Percentiles rank a stretch among this genome's conserved stretches.
phyloP scores from a whole-genome alignment of 37 sponge, comb jelly and placozoan genomes.

The Petrosia ficiformis region DNA sequence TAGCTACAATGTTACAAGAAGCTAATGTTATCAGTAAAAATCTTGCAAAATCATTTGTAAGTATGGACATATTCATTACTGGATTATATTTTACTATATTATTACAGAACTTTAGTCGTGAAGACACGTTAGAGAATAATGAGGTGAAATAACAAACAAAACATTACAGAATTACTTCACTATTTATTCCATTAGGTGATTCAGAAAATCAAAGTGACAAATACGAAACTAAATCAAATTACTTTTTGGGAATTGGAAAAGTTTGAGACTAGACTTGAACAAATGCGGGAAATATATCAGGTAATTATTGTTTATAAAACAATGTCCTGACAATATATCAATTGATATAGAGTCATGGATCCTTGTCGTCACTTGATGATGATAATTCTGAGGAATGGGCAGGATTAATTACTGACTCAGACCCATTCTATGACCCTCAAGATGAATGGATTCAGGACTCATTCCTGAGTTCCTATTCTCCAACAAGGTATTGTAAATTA shows the following conservation, averaged over 20 bases:
- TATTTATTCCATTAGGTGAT: background rate
- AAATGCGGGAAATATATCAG: slow-evolving; percentile 84
- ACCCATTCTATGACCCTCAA: slow-evolving; percentile 45
- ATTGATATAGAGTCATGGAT: background rate
- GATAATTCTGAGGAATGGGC: background rate
- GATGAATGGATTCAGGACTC: slow-evolving; percentile 46
- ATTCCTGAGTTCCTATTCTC: slow-evolving; percentile 13
- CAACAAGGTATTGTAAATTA: slow-evolving; percentile 27
- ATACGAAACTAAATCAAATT: slow-evolving; percentile 51
- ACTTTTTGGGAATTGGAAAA: slow-evolving; percentile 71
- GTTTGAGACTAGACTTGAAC: slow-evolving; percentile 76
- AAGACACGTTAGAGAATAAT: slow-evolving; percentile 4
- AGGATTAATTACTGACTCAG: slow-evolving; percentile 4
- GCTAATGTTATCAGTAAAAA: slow-evolving; percentile 67
- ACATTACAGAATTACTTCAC: background rate
- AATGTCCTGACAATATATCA: background rate
- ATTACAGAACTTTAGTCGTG: slow-evolving; percentile 13
- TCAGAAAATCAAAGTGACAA: slow-evolving; percentile 40
- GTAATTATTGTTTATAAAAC: slow-evolving; percentile 8
- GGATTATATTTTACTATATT: background rate
- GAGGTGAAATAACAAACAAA: background rate
- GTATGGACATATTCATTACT: background rate
- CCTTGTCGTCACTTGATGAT: background rate
- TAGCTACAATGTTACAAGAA: slow-evolving; percentile 79
- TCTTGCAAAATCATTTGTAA: slow-evolving; percentile 51